Evolutionary conservation across 1,140 invertebrate genomes (phyloP).

Genomic region (Ctenoplectra terminalis): DNA sequence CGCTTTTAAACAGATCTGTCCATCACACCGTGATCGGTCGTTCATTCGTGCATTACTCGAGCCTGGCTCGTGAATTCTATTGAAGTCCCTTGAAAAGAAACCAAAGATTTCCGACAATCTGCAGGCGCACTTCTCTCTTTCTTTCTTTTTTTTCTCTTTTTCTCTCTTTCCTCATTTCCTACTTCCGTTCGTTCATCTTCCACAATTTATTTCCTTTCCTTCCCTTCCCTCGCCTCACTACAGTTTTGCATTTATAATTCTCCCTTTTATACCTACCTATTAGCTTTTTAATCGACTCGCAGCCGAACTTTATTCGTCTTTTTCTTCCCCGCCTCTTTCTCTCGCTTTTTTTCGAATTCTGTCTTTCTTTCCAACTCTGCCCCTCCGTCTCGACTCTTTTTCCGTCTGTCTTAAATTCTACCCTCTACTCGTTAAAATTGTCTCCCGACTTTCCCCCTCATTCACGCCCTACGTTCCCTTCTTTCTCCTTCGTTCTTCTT

Average conservation of each 20-base stretch:
- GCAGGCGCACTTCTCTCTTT: not conserved
- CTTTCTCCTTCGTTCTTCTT: not conserved
- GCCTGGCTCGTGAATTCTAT: not conserved
- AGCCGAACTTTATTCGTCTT: slow-evolving; percentile 3
- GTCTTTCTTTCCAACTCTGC: not conserved
- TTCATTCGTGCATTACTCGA: not conserved
- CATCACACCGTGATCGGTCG: slow-evolving; percentile 33
- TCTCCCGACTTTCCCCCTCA: not conserved
- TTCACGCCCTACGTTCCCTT: not conserved
- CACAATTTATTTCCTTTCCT: not conserved
- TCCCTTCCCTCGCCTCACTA: not conserved
- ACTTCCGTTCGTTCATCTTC: not conserved
- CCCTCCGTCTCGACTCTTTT: not conserved
- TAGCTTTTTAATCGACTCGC: slow-evolving; percentile 32
- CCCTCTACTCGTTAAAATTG: slow-evolving; percentile 26
- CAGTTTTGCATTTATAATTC: slow-evolving; percentile 33
- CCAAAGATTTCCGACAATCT: slow-evolving; percentile 17
- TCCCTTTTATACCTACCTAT: slow-evolving; percentile 14
- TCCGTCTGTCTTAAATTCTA: not conserved
- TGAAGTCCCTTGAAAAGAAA: slow-evolving; percentile 9
- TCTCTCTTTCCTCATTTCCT: not conserved
- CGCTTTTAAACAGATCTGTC: slow-evolving; percentile 36
- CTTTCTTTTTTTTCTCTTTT: not conserved
- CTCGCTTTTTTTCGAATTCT: not conserved
- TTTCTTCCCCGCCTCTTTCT: not conserved